A percentile compares a stretch with the other conserved stretches of the same genome.
phyloP scores from a whole-genome alignment of 2,888 invertebrate genomes.

The Amblyjoppa proteus region DNA sequence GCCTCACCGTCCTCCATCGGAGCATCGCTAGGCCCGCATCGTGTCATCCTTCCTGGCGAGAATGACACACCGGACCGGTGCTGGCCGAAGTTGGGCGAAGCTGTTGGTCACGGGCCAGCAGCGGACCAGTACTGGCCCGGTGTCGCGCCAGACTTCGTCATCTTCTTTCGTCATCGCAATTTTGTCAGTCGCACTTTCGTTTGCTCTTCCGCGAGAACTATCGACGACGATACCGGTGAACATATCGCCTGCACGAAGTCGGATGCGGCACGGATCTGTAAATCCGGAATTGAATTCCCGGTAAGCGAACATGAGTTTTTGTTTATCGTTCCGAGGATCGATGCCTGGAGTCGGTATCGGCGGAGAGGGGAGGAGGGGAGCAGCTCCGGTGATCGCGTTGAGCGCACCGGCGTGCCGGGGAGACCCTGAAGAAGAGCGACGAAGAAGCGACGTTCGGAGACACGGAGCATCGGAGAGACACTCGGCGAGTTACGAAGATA shows the following conservation, averaged over 20 bases:
- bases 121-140: too few relatives aligned
- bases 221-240: conserved; percentile 30
- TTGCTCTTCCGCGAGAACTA: neutral
- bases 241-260: neutral
- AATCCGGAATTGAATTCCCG: conserved; percentile 66
- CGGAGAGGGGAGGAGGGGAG: neutral
- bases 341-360: conserved; percentile 49
- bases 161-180: neutral
- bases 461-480: neutral
- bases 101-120: too few relatives aligned
- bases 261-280: conserved; percentile 49
- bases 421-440: conserved; percentile 22
- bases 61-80: too few relatives aligned
- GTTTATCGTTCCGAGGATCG: conserved; percentile 66
- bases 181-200: neutral
- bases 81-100: too few relatives aligned
- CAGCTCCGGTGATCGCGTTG: neutral
- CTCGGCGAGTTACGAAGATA: conserved; percentile 60
- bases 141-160: neutral
- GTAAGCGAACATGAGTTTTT: conserved; percentile 65
- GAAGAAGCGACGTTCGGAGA: conserved; percentile 17
- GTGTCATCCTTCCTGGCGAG: neutral
- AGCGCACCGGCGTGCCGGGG: neutral
- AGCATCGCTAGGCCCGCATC: neutral
- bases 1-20: conserved; percentile 7